These are phyloP conservation scores for Alosa alosa DNA, from an alignment of 2,113 vertebrate species.

Conservation along the genomic window DNA sequence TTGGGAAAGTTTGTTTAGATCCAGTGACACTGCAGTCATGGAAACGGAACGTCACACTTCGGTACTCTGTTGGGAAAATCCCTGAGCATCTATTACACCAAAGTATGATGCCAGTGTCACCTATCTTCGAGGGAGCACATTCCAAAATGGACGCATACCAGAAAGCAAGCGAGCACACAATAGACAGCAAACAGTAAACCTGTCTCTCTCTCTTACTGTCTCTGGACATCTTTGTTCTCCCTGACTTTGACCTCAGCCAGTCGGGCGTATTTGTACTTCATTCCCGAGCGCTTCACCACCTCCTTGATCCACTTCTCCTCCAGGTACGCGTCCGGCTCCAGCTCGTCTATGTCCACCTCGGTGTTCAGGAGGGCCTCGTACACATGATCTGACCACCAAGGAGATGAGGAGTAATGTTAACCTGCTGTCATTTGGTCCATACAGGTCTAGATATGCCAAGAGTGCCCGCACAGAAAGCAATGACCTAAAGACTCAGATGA, in stretches of 20 bases:
- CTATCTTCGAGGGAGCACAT: not conserved
- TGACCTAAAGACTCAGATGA: too few relatives aligned
- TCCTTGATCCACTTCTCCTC: conserved; percentile 80
- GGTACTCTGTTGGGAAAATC: not conserved
- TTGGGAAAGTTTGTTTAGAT: not conserved
- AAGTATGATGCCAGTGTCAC: too few relatives aligned
- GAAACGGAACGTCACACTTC: too few relatives aligned
- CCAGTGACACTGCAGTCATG: too few relatives aligned
- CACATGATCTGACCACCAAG: conserved; percentile 75
- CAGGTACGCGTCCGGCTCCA: conserved; percentile 76
- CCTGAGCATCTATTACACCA: not conserved
- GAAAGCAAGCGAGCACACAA: too few relatives aligned
- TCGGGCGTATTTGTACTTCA: conserved; percentile 84
- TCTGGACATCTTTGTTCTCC: conserved; percentile 79
- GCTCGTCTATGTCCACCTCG: conserved; percentile 65
- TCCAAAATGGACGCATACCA: not conserved
- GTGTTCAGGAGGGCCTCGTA: conserved; percentile 82
- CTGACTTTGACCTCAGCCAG: conserved; percentile 70
- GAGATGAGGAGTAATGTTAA: not conserved
- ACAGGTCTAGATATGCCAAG: not conserved
- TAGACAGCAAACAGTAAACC: not conserved
- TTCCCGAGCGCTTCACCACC: conserved; percentile 80
- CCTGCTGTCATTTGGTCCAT: too few relatives aligned
- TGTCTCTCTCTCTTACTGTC: conserved; percentile 66
- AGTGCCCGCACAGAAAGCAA: too few relatives aligned